phyloP scores from a whole-genome alignment of 23 tunicate genomes.

The Trididemnum nubilum region DNA sequence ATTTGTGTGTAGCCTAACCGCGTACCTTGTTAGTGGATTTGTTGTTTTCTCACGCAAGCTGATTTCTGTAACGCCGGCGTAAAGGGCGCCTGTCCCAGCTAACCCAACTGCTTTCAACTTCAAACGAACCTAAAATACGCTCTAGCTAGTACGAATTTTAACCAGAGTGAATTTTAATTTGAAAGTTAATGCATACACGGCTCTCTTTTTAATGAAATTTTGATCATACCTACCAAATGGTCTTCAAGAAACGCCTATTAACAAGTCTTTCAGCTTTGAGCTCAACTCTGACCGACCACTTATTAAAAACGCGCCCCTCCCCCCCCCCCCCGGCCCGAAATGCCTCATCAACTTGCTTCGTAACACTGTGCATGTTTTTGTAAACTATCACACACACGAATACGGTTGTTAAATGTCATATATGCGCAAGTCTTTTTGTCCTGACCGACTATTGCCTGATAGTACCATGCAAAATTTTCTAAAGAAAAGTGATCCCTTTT shows the following conservation, averaged over 20 bases:
- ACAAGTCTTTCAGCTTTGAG: not conserved
- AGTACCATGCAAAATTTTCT: not conserved
- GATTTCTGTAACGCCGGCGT: conserved; percentile 30
- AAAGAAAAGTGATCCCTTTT: not conserved
- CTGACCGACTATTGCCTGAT: not conserved
- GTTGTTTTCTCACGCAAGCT: conserved; percentile 17
- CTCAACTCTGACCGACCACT: not conserved
- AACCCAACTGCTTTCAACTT: not conserved
- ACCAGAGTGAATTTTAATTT: conserved; percentile 6
- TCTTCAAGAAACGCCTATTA: conserved; percentile 8
- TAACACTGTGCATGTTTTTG: not conserved
- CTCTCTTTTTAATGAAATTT: not conserved
- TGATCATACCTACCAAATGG: not conserved
- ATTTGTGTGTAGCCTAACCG: not conserved
- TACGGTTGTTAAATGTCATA: not conserved
- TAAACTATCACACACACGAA: not conserved
- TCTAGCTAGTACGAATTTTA: not conserved
- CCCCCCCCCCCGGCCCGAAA: not conserved
- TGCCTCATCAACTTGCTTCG: conserved; percentile 15
- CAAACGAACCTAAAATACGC: no score
- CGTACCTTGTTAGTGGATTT: not conserved
- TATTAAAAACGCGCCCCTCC: not conserved
- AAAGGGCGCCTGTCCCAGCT: conserved; percentile 20
- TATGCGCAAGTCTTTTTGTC: no score
- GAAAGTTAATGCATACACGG: not conserved